Percentiles rank a stretch among this genome's conserved stretches.
Evolutionary conservation across 2,888 invertebrate genomes (phyloP).

Genomic region (Amphipoea lucens): DNA sequence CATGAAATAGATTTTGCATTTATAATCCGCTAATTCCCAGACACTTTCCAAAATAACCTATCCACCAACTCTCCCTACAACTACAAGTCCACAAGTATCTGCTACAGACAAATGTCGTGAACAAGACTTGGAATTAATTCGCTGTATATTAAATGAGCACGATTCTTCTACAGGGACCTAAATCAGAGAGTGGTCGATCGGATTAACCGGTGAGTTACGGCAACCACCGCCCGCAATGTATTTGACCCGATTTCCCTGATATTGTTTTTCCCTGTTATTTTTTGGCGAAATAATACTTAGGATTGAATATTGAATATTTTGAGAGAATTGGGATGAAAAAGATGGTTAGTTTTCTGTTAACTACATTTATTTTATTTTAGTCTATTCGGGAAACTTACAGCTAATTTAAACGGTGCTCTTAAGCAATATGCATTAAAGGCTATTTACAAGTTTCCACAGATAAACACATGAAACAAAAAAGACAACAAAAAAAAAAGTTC

Average conservation of each 20-base stretch:
- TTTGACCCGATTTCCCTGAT: slow-evolving; percentile 46
- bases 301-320: no score
- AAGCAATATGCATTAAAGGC: no score
- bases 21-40: neutral
- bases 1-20: no score
- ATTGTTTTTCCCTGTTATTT: slow-evolving; percentile 42
- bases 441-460: no score
- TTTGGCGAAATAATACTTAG: slow-evolving; percentile 30
- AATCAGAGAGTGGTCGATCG: slow-evolving; percentile 61
- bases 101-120: slow-evolving; percentile 60
- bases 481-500: no score
- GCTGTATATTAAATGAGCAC: slow-evolving; percentile 63
- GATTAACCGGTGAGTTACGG: slow-evolving; percentile 65
- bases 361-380: no score
- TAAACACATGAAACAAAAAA: no score
- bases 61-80: neutral
- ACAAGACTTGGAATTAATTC: slow-evolving; percentile 67
- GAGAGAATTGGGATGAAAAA: no score
- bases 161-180: slow-evolving; percentile 61
- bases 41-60: neutral
- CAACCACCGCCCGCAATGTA: slow-evolving; percentile 46
- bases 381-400: no score
- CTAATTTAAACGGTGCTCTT: no score
- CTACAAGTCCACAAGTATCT: slow-evolving; percentile 26
- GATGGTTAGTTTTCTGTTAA: no score